Percentiles rank a stretch among this genome's conserved stretches.
Conservation (phyloP, 2,113 vertebrate species). For the Microcebus murinus region DNA sequence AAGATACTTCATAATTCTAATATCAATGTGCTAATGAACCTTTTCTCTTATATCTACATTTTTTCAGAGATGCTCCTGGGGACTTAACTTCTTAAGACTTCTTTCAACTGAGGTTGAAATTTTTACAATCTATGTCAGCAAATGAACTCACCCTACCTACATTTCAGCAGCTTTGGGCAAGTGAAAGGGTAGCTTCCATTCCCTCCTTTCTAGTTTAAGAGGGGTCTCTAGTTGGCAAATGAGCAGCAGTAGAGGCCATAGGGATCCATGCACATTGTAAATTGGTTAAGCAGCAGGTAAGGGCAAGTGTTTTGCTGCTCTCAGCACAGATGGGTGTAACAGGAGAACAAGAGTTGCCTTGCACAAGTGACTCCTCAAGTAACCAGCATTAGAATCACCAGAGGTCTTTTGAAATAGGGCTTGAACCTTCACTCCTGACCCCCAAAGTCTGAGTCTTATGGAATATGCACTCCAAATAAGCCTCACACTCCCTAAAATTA, state of each 20-base stretch:
- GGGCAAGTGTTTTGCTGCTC: not conserved
- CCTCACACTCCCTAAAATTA: slow-evolving; percentile 22
- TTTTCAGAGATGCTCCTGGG: not conserved
- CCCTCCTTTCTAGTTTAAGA: not conserved
- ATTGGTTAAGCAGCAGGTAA: not conserved
- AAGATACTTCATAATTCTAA: slow-evolving; percentile 33
- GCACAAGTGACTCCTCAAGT: not conserved
- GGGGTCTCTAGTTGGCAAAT: not conserved
- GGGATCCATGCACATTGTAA: not conserved
- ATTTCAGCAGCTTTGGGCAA: not conserved
- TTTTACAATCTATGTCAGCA: not conserved
- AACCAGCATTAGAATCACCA: not conserved
- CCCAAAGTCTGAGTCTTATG: not conserved
- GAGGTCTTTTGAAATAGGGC: not conserved
- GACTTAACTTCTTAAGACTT: slow-evolving; percentile 8
- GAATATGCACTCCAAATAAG: not conserved
- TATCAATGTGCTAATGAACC: not conserved
- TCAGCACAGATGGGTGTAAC: not conserved
- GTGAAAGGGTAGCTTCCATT: not conserved
- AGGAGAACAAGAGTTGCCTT: not conserved
- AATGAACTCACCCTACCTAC: not conserved
- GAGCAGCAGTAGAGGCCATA: not conserved
- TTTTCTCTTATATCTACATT: not conserved
- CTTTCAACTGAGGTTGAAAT: not conserved
- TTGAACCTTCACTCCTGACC: not conserved